Percentiles rank a stretch among this genome's conserved stretches.
Evolutionary conservation across 37 sponge, comb jelly and placozoan genomes (phyloP).

Genomic region (Beroe forskalii): DNA sequence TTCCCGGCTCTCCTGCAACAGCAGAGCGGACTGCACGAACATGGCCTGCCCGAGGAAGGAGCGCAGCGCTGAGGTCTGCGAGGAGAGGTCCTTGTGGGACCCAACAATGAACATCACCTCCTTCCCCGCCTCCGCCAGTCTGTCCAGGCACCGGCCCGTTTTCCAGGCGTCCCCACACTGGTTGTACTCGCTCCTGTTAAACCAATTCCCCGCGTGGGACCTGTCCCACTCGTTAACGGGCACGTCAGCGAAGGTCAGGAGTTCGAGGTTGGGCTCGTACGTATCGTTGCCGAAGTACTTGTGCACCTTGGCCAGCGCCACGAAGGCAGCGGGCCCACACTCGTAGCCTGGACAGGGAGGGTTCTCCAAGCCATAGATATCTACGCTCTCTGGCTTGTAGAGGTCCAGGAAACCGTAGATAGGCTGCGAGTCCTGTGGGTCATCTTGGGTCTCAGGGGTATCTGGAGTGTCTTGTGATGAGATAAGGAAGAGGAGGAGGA

Average conservation of each 20-base stretch:
- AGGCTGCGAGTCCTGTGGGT: too few relatives aligned
- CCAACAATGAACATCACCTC: background rate
- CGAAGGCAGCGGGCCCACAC: background rate
- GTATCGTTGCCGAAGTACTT: background rate
- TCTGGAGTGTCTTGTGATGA: too few relatives aligned
- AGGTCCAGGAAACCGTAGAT: constrained; percentile 40
- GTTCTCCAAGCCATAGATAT: background rate
- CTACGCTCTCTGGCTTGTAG: constrained; percentile 13
- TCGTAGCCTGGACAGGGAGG: constrained; percentile 1
- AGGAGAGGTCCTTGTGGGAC: constrained; percentile 48
- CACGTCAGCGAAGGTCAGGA: background rate
- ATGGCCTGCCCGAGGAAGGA: constrained; percentile 8
- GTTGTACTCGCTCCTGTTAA: background rate
- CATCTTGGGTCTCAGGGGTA: too few relatives aligned
- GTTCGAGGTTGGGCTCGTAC: background rate
- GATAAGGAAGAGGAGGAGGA: too few relatives aligned
- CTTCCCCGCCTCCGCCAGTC: background rate
- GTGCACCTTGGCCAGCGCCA: constrained; percentile 18
- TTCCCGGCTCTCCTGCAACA: background rate
- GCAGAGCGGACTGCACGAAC: constrained; percentile 3
- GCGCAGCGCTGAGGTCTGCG: background rate
- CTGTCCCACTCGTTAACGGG: background rate
- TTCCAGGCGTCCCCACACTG: constrained; percentile 62
- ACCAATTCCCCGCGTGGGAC: background rate
- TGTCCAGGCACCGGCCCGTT: background rate